Conservation (phyloP, 2,888 invertebrate species). For the Scaptomyza caliginosa region DNA sequence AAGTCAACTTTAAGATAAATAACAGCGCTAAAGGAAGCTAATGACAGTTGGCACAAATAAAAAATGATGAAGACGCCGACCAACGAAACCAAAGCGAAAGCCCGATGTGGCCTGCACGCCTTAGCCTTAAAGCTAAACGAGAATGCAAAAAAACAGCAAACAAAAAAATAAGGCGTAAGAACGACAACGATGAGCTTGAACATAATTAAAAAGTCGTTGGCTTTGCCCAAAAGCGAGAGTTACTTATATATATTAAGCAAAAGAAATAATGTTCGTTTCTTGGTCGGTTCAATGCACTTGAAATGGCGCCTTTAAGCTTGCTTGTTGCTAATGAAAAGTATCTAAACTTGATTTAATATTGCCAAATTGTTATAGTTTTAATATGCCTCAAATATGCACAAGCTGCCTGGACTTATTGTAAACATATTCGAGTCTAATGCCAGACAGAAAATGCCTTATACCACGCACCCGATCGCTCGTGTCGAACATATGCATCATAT, state of each 20-base stretch:
- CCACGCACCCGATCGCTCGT: not conserved
- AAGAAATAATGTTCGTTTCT: not conserved
- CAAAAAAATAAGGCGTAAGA: conserved; percentile 13
- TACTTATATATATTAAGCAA: too few relatives aligned
- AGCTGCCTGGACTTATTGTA: conserved; percentile 16
- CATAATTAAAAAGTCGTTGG: conserved; percentile 63
- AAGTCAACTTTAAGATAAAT: conserved; percentile 61
- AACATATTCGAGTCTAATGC: conserved; percentile 21
- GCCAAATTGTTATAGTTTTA: not conserved
- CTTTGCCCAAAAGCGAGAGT: conserved; percentile 51
- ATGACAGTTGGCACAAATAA: conserved; percentile 70
- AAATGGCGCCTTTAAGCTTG: too few relatives aligned
- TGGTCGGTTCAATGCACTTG: not conserved
- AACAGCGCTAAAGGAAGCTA: conserved; percentile 70
- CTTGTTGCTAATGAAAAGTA: too few relatives aligned
- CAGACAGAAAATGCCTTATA: conserved; percentile 4
- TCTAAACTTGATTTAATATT: not conserved
- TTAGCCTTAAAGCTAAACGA: conserved; percentile 6
- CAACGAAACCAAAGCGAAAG: not conserved
- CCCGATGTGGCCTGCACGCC: conserved; percentile 32
- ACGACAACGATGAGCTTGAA: conserved; percentile 31
- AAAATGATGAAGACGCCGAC: conserved; percentile 51
- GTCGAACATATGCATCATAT: not conserved
- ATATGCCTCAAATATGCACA: conserved; percentile 27
- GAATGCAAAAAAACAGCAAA: conserved; percentile 7